phyloP scores from a whole-genome alignment of 2,797 vertebrate species.

The Enteromius mattozi region DNA sequence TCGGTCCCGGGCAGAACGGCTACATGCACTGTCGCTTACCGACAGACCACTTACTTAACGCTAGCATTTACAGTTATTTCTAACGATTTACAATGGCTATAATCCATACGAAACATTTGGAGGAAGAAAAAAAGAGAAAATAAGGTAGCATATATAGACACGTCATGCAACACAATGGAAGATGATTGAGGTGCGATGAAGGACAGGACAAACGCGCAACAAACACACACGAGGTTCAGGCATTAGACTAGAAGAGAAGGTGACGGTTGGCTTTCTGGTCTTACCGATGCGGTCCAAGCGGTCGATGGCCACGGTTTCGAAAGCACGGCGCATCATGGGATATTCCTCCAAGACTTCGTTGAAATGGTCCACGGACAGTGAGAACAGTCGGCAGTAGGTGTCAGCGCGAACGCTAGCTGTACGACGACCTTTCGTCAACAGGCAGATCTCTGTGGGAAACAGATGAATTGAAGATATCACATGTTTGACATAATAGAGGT shows the following conservation, averaged over 20 bases:
- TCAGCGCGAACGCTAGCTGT: slow-evolving; percentile 97
- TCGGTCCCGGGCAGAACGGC: slow-evolving; percentile 77
- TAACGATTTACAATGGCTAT: slow-evolving; percentile 3
- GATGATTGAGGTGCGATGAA: slow-evolving; percentile 75
- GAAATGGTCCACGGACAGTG: slow-evolving; percentile 98
- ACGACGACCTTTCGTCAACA: slow-evolving; percentile 94
- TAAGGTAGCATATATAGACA: slow-evolving; percentile 68
- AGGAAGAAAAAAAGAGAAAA: slow-evolving; percentile 38
- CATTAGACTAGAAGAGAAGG: slow-evolving; percentile 63
- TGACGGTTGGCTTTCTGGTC: slow-evolving; percentile 49
- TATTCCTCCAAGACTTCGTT: slow-evolving; percentile 99
- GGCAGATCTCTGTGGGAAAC: slow-evolving; percentile 88
- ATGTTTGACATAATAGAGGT: neutral
- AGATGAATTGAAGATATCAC: slow-evolving; percentile 15
- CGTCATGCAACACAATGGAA: slow-evolving; percentile 81
- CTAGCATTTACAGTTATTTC: slow-evolving; percentile 25
- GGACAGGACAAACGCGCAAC: slow-evolving; percentile 70
- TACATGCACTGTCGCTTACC: slow-evolving; percentile 80
- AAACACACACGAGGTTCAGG: slow-evolving; percentile 75
- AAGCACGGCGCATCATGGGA: slow-evolving; percentile 99
- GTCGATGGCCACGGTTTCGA: slow-evolving; percentile 95
- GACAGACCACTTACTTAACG: slow-evolving; percentile 60
- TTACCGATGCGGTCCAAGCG: slow-evolving; percentile 98
- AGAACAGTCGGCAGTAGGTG: slow-evolving; percentile 97
- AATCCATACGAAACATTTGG: slow-evolving; percentile 37